Base-by-base conservation (phyloP, 2,113 vertebrate species). In the Megalops atlanticus region DNA sequence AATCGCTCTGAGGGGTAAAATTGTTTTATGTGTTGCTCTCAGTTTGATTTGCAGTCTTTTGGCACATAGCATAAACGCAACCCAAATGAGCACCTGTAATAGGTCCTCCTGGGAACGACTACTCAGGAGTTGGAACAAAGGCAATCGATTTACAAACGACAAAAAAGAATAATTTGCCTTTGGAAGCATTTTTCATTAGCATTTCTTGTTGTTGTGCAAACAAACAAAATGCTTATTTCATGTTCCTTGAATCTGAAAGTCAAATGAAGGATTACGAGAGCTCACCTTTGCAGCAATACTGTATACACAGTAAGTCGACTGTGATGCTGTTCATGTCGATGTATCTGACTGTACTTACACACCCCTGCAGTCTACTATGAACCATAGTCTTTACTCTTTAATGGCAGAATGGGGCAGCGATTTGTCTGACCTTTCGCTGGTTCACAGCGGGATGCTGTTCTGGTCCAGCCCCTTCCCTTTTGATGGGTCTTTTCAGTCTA, bases 361-460 rank as follows among this genome's bases (percentile, higher is more conserved):
- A n/a, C n/a, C n/a, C n/a, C n/a, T n/a, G n/a, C n/a, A n/a, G n/a
- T n/a, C n/a, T n/a, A n/a, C n/a, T n/a, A n/a, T n/a, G n/a, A n/a
- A n/a, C n/a, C n/a, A n/a, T n/a, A n/a, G n/a, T n/a, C n/a, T n/a
- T n/a, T n/a, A n/a, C n/a, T n/a, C n/a, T n/a, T n/a, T n/a, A n/a
- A n/a, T n/a, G n/a, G n/a, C n/a, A n/a, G n/a, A n/a, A n/a, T n/a
- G n/a, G 14, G 1, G 7, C 7, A 45, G 14, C 43, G 18, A 33
- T 35, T 24, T 58, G 27, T 18, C 79, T 31, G 72, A 10, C 69
- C 11, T 77, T 83, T 52, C n/a, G 21, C 16, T 54, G 58, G 69
- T 73, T 81, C 4, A 76, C 11, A 49, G 31, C 15, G 27, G 27
- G 75, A 35, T 31, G 6, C 3, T 76, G 31, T 21, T 76, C 31